These are phyloP conservation scores for Eurystomus glaucurus DNA, from an alignment of 2,797 vertebrate species.

Conservation along the genomic window DNA sequence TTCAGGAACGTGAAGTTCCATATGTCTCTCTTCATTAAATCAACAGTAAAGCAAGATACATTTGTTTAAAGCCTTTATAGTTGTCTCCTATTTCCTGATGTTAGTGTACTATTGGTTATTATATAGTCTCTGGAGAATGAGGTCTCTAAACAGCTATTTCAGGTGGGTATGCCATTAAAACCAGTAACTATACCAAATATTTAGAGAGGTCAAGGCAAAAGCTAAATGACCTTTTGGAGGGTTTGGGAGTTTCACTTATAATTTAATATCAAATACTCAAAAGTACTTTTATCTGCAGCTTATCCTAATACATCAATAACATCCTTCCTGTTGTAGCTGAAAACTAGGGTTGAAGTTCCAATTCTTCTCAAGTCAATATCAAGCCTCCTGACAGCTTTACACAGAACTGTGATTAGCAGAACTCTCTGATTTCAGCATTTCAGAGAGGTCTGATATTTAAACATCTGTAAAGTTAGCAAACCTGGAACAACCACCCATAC, in stretches of 20 bases:
- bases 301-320: background rate
- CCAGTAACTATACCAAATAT: background rate
- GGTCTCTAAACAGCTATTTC: constrained; percentile 16
- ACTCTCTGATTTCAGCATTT: background rate
- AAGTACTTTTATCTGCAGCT: background rate
- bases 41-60: constrained; percentile 27
- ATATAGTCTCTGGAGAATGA: background rate
- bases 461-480: background rate
- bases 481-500: background rate
- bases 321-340: background rate
- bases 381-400: background rate
- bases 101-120: background rate
- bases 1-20: constrained; percentile 35
- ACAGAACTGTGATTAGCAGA: background rate
- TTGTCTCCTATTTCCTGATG: background rate
- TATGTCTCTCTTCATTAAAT: constrained; percentile 11
- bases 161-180: constrained; percentile 18
- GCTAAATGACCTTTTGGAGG: background rate
- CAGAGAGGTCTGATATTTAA: background rate
- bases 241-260: background rate
- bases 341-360: background rate
- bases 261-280: background rate
- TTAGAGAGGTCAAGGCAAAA: background rate
- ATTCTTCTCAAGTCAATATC: background rate
- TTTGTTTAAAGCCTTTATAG: constrained; percentile 23